Percentiles rank a stretch among this genome's conserved stretches.
These are phyloP conservation scores for Strigamia maritima DNA, from an alignment of 2,888 invertebrate species.

Conservation along the genomic window DNA sequence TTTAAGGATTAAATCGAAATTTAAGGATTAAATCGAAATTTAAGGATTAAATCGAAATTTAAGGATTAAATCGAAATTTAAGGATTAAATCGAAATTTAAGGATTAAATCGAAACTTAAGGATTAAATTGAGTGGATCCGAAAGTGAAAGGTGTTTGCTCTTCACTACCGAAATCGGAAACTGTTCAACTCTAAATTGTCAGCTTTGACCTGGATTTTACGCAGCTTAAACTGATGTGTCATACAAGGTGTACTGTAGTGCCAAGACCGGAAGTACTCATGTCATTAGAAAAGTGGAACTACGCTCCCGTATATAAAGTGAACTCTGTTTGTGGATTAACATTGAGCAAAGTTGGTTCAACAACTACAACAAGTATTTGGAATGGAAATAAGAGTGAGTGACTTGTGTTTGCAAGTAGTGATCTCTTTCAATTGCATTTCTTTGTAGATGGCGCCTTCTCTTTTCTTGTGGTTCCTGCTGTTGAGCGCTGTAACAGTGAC, in stretches of 20 bases:
- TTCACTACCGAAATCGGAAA: neutral
- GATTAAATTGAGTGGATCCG: neutral
- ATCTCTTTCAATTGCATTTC: too few relatives aligned
- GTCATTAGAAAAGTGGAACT: constrained; percentile 1
- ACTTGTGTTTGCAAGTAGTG: neutral
- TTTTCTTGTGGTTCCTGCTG: neutral
- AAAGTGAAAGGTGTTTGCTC: neutral
- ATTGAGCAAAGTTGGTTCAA: neutral
- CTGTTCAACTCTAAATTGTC: neutral
- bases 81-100: too few relatives aligned
- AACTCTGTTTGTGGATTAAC: neutral
- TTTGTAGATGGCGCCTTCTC: neutral
- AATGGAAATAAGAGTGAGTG: neutral
- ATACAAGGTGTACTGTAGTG: neutral
- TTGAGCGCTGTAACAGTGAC: neutral
- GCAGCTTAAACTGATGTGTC: constrained; percentile 1
- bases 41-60: too few relatives aligned
- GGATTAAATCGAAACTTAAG: too few relatives aligned
- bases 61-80: too few relatives aligned
- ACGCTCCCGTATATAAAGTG: neutral
- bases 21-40: too few relatives aligned
- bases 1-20: too few relatives aligned
- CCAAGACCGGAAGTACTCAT: neutral
- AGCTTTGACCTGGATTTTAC: neutral
- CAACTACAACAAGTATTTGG: neutral